These are phyloP conservation scores for Dasysyrphus albostriatus DNA, from an alignment of 2,888 invertebrate species.

Conservation along the genomic window DNA sequence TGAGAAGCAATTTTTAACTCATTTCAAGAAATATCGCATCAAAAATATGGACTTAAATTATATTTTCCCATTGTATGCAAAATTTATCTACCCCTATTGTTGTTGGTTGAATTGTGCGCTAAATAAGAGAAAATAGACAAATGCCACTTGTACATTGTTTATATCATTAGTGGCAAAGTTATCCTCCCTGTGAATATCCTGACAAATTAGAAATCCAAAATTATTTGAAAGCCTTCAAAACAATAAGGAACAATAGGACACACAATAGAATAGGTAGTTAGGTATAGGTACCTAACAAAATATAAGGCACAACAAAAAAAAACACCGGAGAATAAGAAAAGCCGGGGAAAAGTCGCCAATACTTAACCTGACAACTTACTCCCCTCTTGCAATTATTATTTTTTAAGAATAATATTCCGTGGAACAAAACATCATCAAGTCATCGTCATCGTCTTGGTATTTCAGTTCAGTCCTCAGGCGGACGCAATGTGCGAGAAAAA, in stretches of 20 bases:
- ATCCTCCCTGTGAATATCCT: conserved; percentile 63
- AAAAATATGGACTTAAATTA: conserved; percentile 8
- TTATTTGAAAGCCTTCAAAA: conserved; percentile 75
- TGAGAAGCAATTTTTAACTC: conserved; percentile 72
- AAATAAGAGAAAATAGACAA: conserved; percentile 55
- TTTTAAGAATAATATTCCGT: conserved; percentile 49
- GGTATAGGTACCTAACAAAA: too few relatives aligned
- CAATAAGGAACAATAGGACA: conserved; percentile 58
- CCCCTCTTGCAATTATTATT: conserved; percentile 50
- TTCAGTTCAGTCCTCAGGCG: conserved; percentile 4
- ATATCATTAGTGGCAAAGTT: conserved; percentile 73
- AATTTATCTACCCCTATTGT: conserved; percentile 14
- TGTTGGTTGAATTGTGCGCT: conserved; percentile 52
- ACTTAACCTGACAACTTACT: conserved; percentile 73
- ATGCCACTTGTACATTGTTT: conserved; percentile 73
- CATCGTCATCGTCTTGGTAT: conserved; percentile 10
- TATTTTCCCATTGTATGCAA: conserved; percentile 10
- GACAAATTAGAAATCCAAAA: conserved; percentile 74
- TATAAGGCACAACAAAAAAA: neutral
- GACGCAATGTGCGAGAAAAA: neutral
- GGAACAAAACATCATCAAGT: conserved; percentile 46
- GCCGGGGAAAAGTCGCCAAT: conserved; percentile 67
- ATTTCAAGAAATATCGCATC: conserved; percentile 55
- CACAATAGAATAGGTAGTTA: conserved; percentile 10
- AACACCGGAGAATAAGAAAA: conserved; percentile 43